Conservation (phyloP, 2,888 invertebrate species). For the Nephrotoma appendiculata region DNA sequence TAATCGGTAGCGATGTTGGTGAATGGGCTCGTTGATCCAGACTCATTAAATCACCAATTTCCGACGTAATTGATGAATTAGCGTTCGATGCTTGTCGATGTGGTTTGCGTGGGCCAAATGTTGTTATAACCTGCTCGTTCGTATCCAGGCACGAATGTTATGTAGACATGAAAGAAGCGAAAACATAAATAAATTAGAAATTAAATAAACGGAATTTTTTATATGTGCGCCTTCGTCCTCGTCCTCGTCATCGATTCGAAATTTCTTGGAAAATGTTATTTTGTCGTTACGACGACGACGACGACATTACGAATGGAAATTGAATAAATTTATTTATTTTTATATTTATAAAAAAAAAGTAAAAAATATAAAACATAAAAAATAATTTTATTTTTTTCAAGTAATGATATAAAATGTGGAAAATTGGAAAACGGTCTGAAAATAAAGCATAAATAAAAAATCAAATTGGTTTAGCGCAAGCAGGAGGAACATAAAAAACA, state of each 20-base stretch:
- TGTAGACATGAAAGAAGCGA: not conserved
- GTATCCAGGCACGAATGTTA: not conserved
- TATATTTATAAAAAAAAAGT: not conserved
- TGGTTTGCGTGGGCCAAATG: slow-evolving; percentile 66
- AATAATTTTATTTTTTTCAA: not conserved
- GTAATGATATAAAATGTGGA: not conserved
- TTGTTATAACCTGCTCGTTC: slow-evolving; percentile 51
- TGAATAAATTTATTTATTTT: not conserved
- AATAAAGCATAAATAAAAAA: not conserved
- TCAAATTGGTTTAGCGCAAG: not conserved
- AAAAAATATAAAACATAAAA: not conserved
- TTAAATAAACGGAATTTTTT: not conserved
- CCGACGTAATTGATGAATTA: slow-evolving; percentile 29
- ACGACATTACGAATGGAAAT: not conserved
- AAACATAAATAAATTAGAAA: not conserved
- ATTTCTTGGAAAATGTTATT: not conserved
- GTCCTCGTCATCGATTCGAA: not conserved
- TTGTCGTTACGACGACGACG: not conserved
- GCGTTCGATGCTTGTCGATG: slow-evolving; percentile 39
- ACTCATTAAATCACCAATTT: slow-evolving; percentile 20
- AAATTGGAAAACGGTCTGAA: not conserved
- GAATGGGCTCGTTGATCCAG: slow-evolving; percentile 30
- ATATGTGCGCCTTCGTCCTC: not conserved
- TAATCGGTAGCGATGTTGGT: slow-evolving; percentile 29
- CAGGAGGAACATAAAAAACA: not conserved